These are phyloP conservation scores for Ladona fulva DNA, from an alignment of 1,140 invertebrate genomes.

Conservation along the genomic window DNA sequence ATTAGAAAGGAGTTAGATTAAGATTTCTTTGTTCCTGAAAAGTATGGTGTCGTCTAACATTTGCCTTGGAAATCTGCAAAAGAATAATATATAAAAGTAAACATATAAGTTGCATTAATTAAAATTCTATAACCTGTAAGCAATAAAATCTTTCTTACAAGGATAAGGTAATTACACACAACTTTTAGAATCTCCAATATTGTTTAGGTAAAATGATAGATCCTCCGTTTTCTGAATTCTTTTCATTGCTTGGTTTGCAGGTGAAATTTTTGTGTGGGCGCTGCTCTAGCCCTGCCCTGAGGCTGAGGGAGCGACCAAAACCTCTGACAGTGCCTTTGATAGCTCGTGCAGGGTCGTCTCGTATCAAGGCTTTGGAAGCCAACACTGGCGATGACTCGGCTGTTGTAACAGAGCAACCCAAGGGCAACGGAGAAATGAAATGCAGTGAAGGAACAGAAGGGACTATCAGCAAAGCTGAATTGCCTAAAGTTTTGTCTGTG, in stretches of 20 bases:
- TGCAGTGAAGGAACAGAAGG: neutral
- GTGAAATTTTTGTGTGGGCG: conserved; percentile 64
- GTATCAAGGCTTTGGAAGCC: conserved; percentile 25
- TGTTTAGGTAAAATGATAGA: neutral
- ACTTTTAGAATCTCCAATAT: neutral
- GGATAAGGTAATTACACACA: too few species aligned
- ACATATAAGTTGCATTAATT: too few species aligned
- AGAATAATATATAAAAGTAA: too few species aligned
- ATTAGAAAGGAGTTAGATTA: too few species aligned
- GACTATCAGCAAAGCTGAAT: neutral
- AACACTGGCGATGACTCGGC: conserved; percentile 28
- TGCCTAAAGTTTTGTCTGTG: too few species aligned
- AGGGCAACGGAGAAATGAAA: neutral
- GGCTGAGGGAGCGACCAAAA: conserved; percentile 41
- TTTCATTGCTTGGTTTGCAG: neutral
- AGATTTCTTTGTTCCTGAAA: too few species aligned
- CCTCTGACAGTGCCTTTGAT: conserved; percentile 14
- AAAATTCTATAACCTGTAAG: too few species aligned
- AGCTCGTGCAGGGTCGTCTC: conserved; percentile 17
- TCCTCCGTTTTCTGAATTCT: neutral
- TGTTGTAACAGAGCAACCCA: conserved; percentile 30
- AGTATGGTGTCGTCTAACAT: too few species aligned
- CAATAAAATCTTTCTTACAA: too few species aligned
- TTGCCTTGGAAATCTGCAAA: too few species aligned
- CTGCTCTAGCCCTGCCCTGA: conserved; percentile 59